Evolutionary conservation across 2,113 vertebrate species (phyloP), one percentile per base, ranked within the genome.

Genomic region (Trematomus loennbergii): DNA sequence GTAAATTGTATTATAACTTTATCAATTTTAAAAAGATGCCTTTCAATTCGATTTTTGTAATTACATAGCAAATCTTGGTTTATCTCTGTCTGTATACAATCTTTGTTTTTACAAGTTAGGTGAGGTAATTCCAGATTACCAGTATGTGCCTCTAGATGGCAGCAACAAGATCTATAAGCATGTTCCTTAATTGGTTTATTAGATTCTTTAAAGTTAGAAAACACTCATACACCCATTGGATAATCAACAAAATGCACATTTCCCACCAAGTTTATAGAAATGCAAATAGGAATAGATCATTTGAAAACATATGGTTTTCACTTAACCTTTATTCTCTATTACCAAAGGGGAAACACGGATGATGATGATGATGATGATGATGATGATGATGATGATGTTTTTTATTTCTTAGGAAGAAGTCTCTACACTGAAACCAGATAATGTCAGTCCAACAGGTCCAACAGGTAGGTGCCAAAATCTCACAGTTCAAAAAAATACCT

Each of bases 321-420:
- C 20, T 25, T 9, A 2, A 3, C 1, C 20, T 2, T 12, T 75
- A 33, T 16, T 43, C 13, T 54, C 4, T n/a, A 2, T 12, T 20
- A 7, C 6, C 29, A 16, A 3, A 29, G 11, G n/a, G 17, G 62
- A 0, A 10, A 33, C 12, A 46, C 25, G 9, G 17, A 52, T 16
- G 20, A 43, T 17, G 46, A 65, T 18, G 49, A 52, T 16, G 20
- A 43, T 17, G 46, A 65, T 18, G 50, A 25, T 66, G 49, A 57
- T 50, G 45, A n/a, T 59, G 20, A 62, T 58, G 2, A 22, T 33
- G 48, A 57, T 46, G 11, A 36, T 48, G 46, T 60, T 43, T 10
- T 53, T 1, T 84, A 5, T 61, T 67, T 36, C 83, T 0, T 12
- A 90, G 86, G 62, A 33, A 1, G 3, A 5, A 18, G 43, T 59